Evolutionary conservation across 2,888 invertebrate genomes (phyloP), one percentile per base, ranked within the genome.

Genomic region (Miltochrista miniata): DNA sequence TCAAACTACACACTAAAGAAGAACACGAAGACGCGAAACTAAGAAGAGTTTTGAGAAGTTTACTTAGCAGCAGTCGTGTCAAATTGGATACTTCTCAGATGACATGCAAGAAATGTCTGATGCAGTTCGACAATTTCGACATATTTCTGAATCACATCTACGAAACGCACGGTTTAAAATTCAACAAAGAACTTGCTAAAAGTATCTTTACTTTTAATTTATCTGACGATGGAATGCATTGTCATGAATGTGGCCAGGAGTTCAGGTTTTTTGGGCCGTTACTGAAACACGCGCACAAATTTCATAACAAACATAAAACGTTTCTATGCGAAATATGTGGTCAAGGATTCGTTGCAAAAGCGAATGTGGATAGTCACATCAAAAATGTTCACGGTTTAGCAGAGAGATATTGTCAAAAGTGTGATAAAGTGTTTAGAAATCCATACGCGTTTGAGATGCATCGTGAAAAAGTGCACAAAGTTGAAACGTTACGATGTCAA

Each of bases 281-380:
- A 1, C 30, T 85, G 0, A 72, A 64, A 1, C 86, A 86, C 24
- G 63, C 67, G 0, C 70, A 85, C 36, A 79, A 77, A 42, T 71
- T 51, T 11, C 85, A 85, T n/a, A 80, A 74, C 15, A 76, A 68
- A 10, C 63, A 72, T 10, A 70, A 72, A 9, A 63, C 72, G 0
- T 82, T 70, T 15, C 18, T 84, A 0, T 86, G 86, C 46, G 85
- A 86, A 40, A 73, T 81, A 0, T 86, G 90, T 33, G 91, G 90
- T 0, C 79, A 83, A 47, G 81, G 79, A 0, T 90, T 89, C 45
- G 67, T 81, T 0, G 75, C 77, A 0, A 83, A 79, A 14, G 60
- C 67, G 0, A 80, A 83, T 35, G 76, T 90, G 0, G 64, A 73
- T 0, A 74, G 75, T 11, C 90, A 90, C 45, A 69, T 83, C 0